Evolutionary conservation across 2,113 vertebrate genomes (phyloP).

Genomic region (Platichthys stellatus): DNA sequence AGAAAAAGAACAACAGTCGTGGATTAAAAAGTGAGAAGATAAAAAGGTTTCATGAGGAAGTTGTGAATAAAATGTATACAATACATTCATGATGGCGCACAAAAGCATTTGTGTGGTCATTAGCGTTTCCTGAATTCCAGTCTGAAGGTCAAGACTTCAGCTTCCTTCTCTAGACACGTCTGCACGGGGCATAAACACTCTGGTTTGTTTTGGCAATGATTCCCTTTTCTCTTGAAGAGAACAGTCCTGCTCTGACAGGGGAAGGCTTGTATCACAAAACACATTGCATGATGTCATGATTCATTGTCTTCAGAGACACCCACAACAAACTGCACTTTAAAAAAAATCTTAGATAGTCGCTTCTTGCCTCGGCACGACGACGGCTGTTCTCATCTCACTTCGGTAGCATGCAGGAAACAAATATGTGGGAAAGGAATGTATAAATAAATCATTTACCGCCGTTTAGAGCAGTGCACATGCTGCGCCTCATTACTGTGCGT

Average conservation of each 20-base stretch:
- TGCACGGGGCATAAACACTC: conserved; percentile 44
- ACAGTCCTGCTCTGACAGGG: conserved; percentile 64
- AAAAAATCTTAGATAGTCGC: conserved; percentile 59
- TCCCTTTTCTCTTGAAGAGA: conserved; percentile 54
- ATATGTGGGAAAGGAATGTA: conserved; percentile 71
- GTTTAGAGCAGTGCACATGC: conserved; percentile 58
- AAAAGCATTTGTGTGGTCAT: conserved; percentile 18
- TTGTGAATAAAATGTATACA: neutral
- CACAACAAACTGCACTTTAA: conserved; percentile 71
- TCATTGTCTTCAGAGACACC: conserved; percentile 75
- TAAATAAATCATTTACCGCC: conserved; percentile 78
- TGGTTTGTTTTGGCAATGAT: conserved; percentile 67
- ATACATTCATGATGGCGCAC: neutral
- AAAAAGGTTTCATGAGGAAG: neutral
- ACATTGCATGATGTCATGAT: conserved; percentile 72
- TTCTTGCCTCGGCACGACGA: conserved; percentile 62
- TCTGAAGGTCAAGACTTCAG: conserved; percentile 63
- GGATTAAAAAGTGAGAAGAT: conserved; percentile 32
- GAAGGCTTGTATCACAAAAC: conserved; percentile 75
- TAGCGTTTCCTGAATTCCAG: conserved; percentile 30
- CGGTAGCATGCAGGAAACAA: conserved; percentile 69
- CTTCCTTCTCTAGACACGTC: conserved; percentile 47
- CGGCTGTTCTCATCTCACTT: conserved; percentile 72
- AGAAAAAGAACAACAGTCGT: conserved; percentile 6
- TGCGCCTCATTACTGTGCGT: conserved; percentile 71